Evolutionary conservation across 2,113 vertebrate genomes (phyloP).

Genomic region (Ochotona princeps): DNA sequence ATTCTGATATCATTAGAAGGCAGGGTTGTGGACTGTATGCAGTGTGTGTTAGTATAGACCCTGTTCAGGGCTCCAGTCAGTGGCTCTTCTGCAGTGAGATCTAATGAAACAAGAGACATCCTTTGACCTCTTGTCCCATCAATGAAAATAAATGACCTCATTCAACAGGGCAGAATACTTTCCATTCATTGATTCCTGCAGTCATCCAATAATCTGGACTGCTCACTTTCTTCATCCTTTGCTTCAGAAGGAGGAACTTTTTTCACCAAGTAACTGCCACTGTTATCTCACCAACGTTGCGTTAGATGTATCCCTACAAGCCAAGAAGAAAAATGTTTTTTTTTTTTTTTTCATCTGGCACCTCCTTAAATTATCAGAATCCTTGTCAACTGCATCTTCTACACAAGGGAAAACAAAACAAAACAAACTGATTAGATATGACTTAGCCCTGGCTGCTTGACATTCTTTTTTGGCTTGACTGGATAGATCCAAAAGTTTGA

Average conservation of each 20-base stretch:
- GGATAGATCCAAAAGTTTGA: constrained; percentile 67
- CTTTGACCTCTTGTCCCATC: constrained; percentile 56
- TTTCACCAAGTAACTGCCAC: constrained; percentile 29
- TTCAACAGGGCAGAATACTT: constrained; percentile 74
- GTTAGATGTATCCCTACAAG: constrained; percentile 54
- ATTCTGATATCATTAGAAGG: constrained; percentile 12
- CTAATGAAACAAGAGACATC: constrained; percentile 22
- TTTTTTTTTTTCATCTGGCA: constrained; percentile 47
- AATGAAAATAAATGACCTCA: constrained; percentile 69
- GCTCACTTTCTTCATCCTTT: constrained; percentile 79
- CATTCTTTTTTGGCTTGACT: constrained; percentile 1
- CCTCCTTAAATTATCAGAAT: not conserved
- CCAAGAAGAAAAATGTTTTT: constrained; percentile 68
- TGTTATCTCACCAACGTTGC: constrained; percentile 43
- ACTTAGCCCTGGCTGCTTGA: constrained; percentile 5
- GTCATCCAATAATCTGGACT: constrained; percentile 76
- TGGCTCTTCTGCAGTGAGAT: not conserved
- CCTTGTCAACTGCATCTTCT: constrained; percentile 18
- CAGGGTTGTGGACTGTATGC: not conserved
- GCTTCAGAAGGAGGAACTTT: constrained; percentile 55
- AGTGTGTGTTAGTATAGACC: not conserved
- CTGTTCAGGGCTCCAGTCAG: not conserved
- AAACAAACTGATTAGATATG: not conserved
- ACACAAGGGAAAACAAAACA: not conserved
- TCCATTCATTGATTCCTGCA: constrained; percentile 80